Evolutionary conservation across 2,888 invertebrate genomes (phyloP).

Genomic region (Mongoloraphidia duomilia): DNA sequence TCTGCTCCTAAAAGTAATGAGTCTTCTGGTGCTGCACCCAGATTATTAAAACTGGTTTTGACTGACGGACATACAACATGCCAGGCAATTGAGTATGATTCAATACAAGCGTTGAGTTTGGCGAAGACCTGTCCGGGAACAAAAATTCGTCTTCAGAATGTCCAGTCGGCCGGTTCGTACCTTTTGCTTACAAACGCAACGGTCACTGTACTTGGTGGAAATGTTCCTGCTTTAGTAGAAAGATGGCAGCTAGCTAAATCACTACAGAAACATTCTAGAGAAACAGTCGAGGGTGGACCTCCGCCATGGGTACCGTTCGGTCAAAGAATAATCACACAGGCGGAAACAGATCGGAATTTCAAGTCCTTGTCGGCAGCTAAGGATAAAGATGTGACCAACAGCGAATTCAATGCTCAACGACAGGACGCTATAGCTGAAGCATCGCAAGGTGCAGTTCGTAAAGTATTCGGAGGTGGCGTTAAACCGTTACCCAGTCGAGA

Average conservation of each 20-base stretch:
- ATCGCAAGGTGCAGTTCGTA: slow-evolving; percentile 44
- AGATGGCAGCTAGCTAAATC: slow-evolving; percentile 65
- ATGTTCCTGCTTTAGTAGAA: slow-evolving; percentile 66
- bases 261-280: slow-evolving; percentile 19
- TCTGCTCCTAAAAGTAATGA: slow-evolving; percentile 84
- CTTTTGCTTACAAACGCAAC: slow-evolving; percentile 53
- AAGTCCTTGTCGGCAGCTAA: slow-evolving; percentile 50
- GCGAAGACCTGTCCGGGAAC: slow-evolving; percentile 78
- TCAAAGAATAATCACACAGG: slow-evolving; percentile 47
- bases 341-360: slow-evolving; percentile 47
- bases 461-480: slow-evolving; percentile 38
- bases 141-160: slow-evolving; percentile 53
- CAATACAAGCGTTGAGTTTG: slow-evolving; percentile 53
- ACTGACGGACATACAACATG: slow-evolving; percentile 72
- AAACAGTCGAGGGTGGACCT: slow-evolving; percentile 57
- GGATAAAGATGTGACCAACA: slow-evolving; percentile 51
- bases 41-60: slow-evolving; percentile 68
- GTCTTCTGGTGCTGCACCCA: slow-evolving; percentile 65
- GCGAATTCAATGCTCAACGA: slow-evolving; percentile 79
- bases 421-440: slow-evolving; percentile 84
- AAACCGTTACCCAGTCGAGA: slow-evolving; percentile 24
- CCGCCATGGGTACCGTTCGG: slow-evolving; percentile 91
- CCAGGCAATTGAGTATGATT: slow-evolving; percentile 63
- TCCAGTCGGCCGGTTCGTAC: slow-evolving; percentile 45
- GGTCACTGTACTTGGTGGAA: slow-evolving; percentile 67